Evolutionary conservation across 2,113 vertebrate genomes (phyloP).

Genomic region (Nanorana parkeri): DNA sequence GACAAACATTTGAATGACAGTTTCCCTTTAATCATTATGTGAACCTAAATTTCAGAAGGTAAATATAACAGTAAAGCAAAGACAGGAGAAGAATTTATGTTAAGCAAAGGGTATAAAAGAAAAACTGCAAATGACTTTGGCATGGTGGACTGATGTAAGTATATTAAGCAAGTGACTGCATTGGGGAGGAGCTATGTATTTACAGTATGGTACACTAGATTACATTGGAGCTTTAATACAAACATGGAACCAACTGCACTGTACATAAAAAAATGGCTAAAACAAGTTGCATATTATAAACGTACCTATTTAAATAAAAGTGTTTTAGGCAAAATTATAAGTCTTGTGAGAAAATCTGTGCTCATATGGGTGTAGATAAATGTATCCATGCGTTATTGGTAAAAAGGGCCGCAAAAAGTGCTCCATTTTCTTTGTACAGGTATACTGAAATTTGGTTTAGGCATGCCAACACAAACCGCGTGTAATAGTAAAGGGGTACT

Average conservation of each 20-base stretch:
- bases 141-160: neutral
- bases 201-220: constrained; percentile 33
- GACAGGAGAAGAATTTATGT: neutral
- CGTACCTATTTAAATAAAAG: constrained; percentile 6
- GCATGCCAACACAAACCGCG: neutral
- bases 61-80: constrained; percentile 15
- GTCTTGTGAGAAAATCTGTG: constrained; percentile 7
- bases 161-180: constrained; percentile 12
- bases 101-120: neutral
- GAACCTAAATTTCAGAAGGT: neutral
- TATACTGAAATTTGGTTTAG: neutral
- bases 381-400: too few species aligned
- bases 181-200: constrained; percentile 9
- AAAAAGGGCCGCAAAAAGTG: neutral
- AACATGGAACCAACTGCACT: constrained; percentile 20
- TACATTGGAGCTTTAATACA: constrained; percentile 1
- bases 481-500: neutral
- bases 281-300: neutral
- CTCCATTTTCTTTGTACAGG: constrained; percentile 2
- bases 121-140: constrained; percentile 1
- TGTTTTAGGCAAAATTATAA: neutral
- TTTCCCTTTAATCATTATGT: constrained; percentile 29
- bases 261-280: neutral
- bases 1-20: constrained; percentile 25
- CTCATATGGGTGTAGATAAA: neutral